These are phyloP conservation scores for Mola mola DNA, from an alignment of 2,113 vertebrate species.

Conservation along the genomic window DNA sequence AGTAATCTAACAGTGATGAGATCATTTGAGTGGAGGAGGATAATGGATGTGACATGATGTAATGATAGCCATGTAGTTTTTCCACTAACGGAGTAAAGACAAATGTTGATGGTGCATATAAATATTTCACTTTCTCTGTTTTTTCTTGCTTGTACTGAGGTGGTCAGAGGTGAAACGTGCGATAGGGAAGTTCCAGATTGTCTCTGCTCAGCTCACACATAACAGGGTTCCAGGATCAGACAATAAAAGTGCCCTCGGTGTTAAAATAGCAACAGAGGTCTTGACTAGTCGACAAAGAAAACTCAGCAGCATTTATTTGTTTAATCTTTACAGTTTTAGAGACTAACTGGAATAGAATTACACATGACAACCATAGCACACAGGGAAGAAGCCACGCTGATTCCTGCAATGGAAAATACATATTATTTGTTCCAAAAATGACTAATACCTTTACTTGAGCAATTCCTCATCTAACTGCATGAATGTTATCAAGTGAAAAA, in stretches of 20 bases:
- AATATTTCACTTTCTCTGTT: slow-evolving; percentile 40
- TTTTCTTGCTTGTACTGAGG: slow-evolving; percentile 46
- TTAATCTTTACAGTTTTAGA: slow-evolving; percentile 70
- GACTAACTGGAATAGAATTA: slow-evolving; percentile 64
- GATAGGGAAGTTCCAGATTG: slow-evolving; percentile 34
- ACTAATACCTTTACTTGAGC: slow-evolving; percentile 84
- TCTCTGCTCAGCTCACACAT: slow-evolving; percentile 16
- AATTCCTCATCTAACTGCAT: slow-evolving; percentile 86
- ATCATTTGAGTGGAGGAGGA: slow-evolving; percentile 76
- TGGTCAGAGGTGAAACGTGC: slow-evolving; percentile 53
- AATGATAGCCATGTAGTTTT: slow-evolving; percentile 69
- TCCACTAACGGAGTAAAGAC: slow-evolving; percentile 63
- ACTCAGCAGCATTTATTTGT: slow-evolving; percentile 47
- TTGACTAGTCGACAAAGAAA: slow-evolving; percentile 59
- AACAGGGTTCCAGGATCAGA: slow-evolving; percentile 16
- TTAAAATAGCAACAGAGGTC: slow-evolving; percentile 43
- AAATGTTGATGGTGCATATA: slow-evolving; percentile 58
- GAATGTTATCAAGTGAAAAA: slow-evolving; percentile 88
- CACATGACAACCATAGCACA: slow-evolving; percentile 66
- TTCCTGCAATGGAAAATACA: slow-evolving; percentile 66
- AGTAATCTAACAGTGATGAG: slow-evolving; percentile 75
- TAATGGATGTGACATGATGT: slow-evolving; percentile 75
- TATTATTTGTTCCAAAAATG: slow-evolving; percentile 80
- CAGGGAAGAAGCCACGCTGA: slow-evolving; percentile 50
- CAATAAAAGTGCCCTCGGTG: slow-evolving; percentile 20